Evolutionary conservation across 2,113 vertebrate genomes (phyloP).

Genomic region (Sebastes fasciatus): DNA sequence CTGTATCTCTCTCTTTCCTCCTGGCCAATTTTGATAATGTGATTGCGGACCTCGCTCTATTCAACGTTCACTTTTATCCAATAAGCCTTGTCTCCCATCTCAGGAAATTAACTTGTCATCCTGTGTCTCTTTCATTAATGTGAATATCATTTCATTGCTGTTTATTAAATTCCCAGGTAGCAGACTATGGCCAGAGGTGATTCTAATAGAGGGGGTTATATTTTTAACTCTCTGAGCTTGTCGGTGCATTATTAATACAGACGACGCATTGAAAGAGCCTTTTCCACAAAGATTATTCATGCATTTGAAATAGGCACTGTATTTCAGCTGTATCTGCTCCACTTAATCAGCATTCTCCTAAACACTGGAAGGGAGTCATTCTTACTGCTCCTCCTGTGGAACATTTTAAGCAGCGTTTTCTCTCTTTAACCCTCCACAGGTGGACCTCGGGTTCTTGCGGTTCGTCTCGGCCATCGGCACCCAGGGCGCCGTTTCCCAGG

Average conservation of each 20-base stretch:
- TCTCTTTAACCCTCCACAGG: conserved; percentile 79
- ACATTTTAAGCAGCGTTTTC: not conserved
- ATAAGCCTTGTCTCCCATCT: conserved; percentile 80
- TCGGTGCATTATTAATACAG: conserved; percentile 58
- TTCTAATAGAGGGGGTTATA: conserved; percentile 38
- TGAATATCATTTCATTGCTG: conserved; percentile 71
- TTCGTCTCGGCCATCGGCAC: conserved; percentile 94
- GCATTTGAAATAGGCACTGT: conserved; percentile 6
- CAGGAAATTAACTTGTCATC: conserved; percentile 85
- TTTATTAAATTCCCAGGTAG: conserved; percentile 80
- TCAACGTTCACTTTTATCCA: conserved; percentile 76
- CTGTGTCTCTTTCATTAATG: conserved; percentile 79
- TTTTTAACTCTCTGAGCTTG: conserved; percentile 52
- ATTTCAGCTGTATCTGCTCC: not conserved
- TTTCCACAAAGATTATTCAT: conserved; percentile 33
- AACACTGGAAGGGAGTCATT: not conserved
- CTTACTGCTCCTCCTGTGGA: not conserved
- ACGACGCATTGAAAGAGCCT: conserved; percentile 20
- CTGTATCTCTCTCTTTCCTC: conserved; percentile 65
- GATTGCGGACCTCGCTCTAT: conserved; percentile 59
- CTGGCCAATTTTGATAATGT: conserved; percentile 73
- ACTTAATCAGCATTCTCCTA: not conserved
- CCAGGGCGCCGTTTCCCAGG: conserved; percentile 96
- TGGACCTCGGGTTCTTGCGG: conserved; percentile 93
- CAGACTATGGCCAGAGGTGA: conserved; percentile 61